phyloP scores from a whole-genome alignment of 1,140 invertebrate species.

The Penaeus indicus region DNA sequence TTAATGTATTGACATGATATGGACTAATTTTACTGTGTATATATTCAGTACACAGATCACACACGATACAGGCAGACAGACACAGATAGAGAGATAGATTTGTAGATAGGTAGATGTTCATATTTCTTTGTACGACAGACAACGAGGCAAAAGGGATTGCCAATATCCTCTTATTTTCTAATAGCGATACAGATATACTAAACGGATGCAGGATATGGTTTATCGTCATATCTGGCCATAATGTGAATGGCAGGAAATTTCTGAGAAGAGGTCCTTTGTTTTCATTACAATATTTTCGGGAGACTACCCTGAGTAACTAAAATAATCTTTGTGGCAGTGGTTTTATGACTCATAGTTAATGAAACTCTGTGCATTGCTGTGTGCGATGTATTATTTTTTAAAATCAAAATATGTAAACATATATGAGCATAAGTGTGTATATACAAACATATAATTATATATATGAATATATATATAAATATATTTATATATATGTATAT shows the following conservation, averaged over 20 bases:
- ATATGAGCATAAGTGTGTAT: not conserved
- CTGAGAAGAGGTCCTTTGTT: not conserved
- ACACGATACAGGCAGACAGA: too few relatives aligned
- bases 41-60: too few relatives aligned
- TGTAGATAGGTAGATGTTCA: too few relatives aligned
- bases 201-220: not conserved
- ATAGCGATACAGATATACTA: not conserved
- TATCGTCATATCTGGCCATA: slow-evolving; percentile 23
- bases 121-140: too few relatives aligned
- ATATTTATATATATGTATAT: too few relatives aligned
- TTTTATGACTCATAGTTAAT: too few relatives aligned
- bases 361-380: not conserved
- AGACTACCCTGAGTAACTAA: not conserved
- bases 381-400: not conserved
- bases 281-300: not conserved
- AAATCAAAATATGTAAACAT: not conserved
- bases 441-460: not conserved
- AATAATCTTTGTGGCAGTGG: too few relatives aligned
- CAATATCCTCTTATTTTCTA: too few relatives aligned
- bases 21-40: too few relatives aligned
- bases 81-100: too few relatives aligned
- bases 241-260: not conserved
- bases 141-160: not conserved
- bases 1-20: not conserved
- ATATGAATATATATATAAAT: not conserved